These are phyloP conservation scores for Zosterops japonicus DNA, from an alignment of 2,113 vertebrate genomes.

Conservation along the genomic window DNA sequence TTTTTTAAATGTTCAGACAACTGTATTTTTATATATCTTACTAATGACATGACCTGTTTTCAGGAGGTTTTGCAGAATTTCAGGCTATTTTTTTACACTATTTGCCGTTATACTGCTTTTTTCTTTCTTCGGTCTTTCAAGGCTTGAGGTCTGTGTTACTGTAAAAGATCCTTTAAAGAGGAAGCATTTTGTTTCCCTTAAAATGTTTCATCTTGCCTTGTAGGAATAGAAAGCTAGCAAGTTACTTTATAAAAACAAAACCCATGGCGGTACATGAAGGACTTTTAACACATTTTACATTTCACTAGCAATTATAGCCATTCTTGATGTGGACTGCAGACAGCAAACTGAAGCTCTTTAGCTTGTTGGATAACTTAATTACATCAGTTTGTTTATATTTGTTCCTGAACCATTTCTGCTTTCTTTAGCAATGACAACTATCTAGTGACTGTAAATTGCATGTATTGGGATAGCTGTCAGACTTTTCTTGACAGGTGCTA, in stretches of 20 bases:
- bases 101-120: neutral
- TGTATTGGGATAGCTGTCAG: neutral
- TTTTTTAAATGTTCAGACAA: neutral
- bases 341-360: neutral
- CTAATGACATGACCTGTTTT: neutral
- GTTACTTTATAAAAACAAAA: neutral
- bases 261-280: neutral
- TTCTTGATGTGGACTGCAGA: neutral
- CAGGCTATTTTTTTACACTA: neutral
- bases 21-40: neutral
- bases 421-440: neutral
- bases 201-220: neutral
- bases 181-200: neutral
- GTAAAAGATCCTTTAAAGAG: neutral
- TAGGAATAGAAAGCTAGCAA: neutral
- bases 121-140: neutral
- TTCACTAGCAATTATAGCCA: neutral
- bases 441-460: neutral
- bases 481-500: neutral
- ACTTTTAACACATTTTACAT: neutral
- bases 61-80: neutral
- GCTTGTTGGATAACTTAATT: slow-evolving; percentile 2
- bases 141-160: neutral
- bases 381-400: neutral
- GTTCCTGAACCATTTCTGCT: neutral